A percentile compares a stretch with the other conserved stretches of the same genome.
Evolutionary conservation across 2,797 vertebrate genomes (phyloP).

Genomic region (Melanotaenia maccullochi): DNA sequence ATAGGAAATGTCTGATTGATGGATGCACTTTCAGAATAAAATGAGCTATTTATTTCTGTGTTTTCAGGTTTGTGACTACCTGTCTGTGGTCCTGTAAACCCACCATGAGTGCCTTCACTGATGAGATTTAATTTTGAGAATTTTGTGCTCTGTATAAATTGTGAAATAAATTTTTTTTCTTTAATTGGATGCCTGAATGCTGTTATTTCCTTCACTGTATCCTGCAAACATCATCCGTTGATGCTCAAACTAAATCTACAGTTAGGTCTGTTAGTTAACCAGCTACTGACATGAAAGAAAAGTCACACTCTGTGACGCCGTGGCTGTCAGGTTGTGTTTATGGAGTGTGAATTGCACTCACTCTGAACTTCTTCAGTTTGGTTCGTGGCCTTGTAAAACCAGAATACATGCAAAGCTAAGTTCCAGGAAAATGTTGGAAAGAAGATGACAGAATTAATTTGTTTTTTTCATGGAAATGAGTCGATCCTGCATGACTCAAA

Average conservation of each 20-base stretch:
- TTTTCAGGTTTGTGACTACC: constrained; percentile 78
- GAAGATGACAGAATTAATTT: neutral
- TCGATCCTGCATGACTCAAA: neutral
- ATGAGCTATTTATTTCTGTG: constrained; percentile 12
- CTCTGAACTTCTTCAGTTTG: neutral
- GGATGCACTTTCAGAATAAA: neutral
- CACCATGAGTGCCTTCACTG: neutral
- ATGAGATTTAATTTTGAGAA: neutral
- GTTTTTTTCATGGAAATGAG: neutral
- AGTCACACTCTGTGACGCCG: neutral
- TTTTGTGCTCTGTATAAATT: constrained; percentile 26
- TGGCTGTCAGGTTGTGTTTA: neutral
- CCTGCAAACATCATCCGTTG: no score
- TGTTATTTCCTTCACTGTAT: neutral
- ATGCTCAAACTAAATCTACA: neutral
- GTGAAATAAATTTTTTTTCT: constrained; percentile 64
- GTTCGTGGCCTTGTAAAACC: neutral
- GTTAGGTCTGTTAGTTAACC: neutral
- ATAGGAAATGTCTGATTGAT: neutral
- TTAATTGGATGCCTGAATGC: neutral
- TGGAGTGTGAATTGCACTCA: neutral
- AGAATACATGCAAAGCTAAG: neutral
- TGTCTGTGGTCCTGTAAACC: constrained; percentile 77
- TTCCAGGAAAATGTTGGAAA: neutral
- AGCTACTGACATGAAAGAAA: neutral